Conservation (phyloP, 2,113 vertebrate species). For the Nibea albiflora region DNA sequence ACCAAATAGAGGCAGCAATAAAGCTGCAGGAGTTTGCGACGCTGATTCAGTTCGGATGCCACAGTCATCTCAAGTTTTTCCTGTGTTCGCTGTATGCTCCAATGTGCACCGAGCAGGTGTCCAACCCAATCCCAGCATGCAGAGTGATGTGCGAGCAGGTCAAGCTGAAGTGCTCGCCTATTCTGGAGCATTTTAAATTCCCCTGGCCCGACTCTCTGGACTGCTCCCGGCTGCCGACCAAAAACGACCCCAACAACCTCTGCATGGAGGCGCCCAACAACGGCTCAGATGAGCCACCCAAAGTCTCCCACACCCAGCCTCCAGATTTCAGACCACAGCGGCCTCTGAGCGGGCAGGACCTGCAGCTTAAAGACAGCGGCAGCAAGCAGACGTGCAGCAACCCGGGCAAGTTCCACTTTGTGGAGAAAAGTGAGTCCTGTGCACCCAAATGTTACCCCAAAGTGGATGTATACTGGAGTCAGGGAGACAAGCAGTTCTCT, state of each 20-base stretch:
- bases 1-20: slow-evolving; percentile 91
- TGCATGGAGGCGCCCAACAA: slow-evolving; percentile 99
- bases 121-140: slow-evolving; percentile 95
- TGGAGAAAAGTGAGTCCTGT: slow-evolving; percentile 94
- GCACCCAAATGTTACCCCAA: slow-evolving; percentile 92
- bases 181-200: slow-evolving; percentile 96
- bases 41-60: slow-evolving; percentile 92
- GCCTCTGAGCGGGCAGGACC: slow-evolving; percentile 86
- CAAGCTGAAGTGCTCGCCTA: slow-evolving; percentile 92
- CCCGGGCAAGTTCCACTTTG: slow-evolving; percentile 95
- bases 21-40: slow-evolving; percentile 94
- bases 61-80: slow-evolving; percentile 95
- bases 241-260: slow-evolving; percentile 96
- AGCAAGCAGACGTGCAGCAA: slow-evolving; percentile 88
- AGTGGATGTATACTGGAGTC: slow-evolving; percentile 98
- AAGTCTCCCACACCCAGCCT: slow-evolving; percentile 90
- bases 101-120: slow-evolving; percentile 99
- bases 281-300: slow-evolving; percentile 89
- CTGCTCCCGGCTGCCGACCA: slow-evolving; percentile 93
- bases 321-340: slow-evolving; percentile 91
- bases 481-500: slow-evolving; percentile 93
- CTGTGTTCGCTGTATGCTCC: slow-evolving; percentile 97
- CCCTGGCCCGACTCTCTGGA: slow-evolving; percentile 96
- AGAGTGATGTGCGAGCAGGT: slow-evolving; percentile 98
- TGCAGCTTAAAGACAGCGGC: slow-evolving; percentile 83